Evolutionary conservation across 2,888 invertebrate species (phyloP).

Genomic region (Phalera bucephala): DNA sequence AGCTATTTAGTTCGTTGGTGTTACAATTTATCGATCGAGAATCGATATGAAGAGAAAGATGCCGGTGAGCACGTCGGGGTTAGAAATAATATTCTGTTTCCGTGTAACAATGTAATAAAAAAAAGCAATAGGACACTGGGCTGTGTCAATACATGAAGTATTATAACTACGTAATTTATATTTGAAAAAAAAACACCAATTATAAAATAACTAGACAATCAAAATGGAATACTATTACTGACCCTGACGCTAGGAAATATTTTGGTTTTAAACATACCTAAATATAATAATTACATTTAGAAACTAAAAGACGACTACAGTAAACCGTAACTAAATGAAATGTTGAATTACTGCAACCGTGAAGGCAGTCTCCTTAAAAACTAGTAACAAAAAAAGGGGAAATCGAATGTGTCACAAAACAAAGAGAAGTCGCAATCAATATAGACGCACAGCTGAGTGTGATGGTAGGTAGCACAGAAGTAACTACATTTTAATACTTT

Average conservation of each 20-base stretch:
- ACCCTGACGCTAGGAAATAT: conserved; percentile 26
- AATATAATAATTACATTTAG: conserved; percentile 29
- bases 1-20: conserved; percentile 7
- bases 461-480: conserved; percentile 59
- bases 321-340: conserved; percentile 22
- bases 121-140: not conserved
- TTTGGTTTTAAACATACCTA: conserved; percentile 29
- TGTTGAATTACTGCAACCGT: conserved; percentile 16
- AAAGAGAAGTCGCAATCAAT: conserved; percentile 34
- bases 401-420: conserved; percentile 26
- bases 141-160: not conserved
- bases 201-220: not conserved
- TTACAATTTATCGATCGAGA: conserved; percentile 10
- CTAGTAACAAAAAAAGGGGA: conserved; percentile 29
- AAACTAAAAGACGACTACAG: conserved; percentile 27
- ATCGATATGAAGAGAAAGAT: conserved; percentile 14
- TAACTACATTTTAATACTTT: conserved; percentile 68
- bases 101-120: not conserved
- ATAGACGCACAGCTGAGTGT: conserved; percentile 53
- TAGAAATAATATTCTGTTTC: conserved; percentile 17
- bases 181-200: too few relatives aligned
- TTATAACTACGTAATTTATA: too few relatives aligned
- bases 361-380: conserved; percentile 17
- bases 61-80: conserved; percentile 16
- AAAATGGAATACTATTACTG: conserved; percentile 24